Base-by-base conservation (phyloP, 1,140 invertebrate species). In the Drosophila melanica region DNA sequence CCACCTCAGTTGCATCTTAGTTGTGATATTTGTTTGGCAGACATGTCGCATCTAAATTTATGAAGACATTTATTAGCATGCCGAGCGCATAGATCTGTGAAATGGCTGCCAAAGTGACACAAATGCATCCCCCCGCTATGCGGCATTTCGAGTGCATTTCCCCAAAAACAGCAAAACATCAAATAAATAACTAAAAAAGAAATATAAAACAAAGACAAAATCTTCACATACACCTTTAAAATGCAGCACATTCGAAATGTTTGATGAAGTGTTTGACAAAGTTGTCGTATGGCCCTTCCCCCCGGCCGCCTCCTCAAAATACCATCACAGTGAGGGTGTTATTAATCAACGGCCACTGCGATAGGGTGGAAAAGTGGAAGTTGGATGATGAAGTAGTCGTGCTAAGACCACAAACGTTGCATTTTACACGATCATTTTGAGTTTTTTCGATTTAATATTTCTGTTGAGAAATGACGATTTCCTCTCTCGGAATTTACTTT, bases 221-320 rank as follows among this genome's bases (percentile, higher is more conserved):
- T 12, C 16, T 27, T 33, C 23, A 68, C 42, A 58, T 60, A 78
- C 70, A 86, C 74, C 81, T 75, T 64, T 45, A 11, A 42, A 51
- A 60, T 11, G 50, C 45, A 14, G 37, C 41, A 68, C 71, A 81
- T 78, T 76, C 55, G 78, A 78, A 60, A 81, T 78, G 82, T 66
- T 79, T 89, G 84, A 89, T 89, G 84, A 82, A 89, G 84, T 89
- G 84, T 78, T 84, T 80, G 84, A 89, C 84, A 89, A 89, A 89
- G 77, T 75, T 89, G 84, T 89, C 70, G 20, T 4, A 0, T 23
- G 20, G 20, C 20, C 20, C 20, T 4, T 3, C 20, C 3, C 72
- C 68, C 64, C 55, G n/a, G n/a, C 37, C 47, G n/a, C 48, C 50
- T 14, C 16, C 50, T 11, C 20, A 3, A 64, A 55, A 73, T 73